Base-by-base conservation (phyloP, 23 tunicate species). In the Trididemnum miniatum region DNA sequence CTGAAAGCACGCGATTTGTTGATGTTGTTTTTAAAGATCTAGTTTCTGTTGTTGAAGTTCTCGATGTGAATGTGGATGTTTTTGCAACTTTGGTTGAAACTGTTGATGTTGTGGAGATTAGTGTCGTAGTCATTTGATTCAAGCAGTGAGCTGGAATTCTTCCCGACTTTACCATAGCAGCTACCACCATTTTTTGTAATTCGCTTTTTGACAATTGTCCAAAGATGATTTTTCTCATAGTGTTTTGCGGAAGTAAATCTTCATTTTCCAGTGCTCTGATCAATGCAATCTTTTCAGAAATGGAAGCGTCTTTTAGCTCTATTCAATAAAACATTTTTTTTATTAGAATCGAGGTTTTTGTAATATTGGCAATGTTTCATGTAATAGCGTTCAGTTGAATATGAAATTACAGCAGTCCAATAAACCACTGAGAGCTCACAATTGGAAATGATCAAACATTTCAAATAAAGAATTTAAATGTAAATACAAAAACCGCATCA, bases 241-340 rank as follows among this genome's bases (percentile, higher is more conserved):
- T 60, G 27, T 77, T 71, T 5, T n/a, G 22, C 1, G 88, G 88
- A 5, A 84, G 63, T 31, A 72, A 77, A 1, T 82, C 88, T n/a
- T 71, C 82, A 35, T 76, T 4, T 23, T 36, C 71, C 60, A 74
- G 32, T 32, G 22, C 9, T 30, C 38, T 67, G 12, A 67, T 7
- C 7, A 67, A 9, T 5, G 9, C n/a, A 3, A 67, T 67, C 4
- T 67, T 67, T 32, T 67, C 75, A 3, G 7, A 7, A 4, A 12
- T 67, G 75, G 38, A 30, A 5, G 7, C 32, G 38, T 67, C 25
- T n/a, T n/a, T n/a, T n/a, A n/a, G n/a, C n/a, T n/a, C n/a, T n/a
- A n/a, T n/a, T n/a, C n/a, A n/a, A n/a, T n/a, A n/a, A n/a, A n/a
- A n/a, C n/a, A n/a, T n/a, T n/a, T n/a, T n/a, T n/a, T n/a, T n/a